A percentile compares a stretch with the other conserved stretches of the same genome.
These are phyloP conservation scores for Heterotis niloticus DNA, from an alignment of 2,113 vertebrate species.

Conservation along the genomic window DNA sequence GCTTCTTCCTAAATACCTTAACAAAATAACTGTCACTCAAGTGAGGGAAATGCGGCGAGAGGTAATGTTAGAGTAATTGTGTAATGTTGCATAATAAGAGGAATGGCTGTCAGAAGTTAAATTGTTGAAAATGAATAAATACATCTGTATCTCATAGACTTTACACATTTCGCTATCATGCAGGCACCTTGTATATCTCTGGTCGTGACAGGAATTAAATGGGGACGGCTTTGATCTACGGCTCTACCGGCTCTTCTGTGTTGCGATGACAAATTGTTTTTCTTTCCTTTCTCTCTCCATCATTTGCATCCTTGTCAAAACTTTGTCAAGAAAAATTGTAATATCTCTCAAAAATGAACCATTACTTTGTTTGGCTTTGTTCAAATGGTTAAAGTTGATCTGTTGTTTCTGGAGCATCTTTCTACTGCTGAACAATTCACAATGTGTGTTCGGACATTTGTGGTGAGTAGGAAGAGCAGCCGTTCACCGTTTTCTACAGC, in stretches of 20 bases:
- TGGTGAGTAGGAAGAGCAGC: too few relatives aligned
- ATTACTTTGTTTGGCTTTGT: not conserved
- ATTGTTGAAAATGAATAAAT: too few relatives aligned
- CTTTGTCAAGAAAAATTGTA: not conserved
- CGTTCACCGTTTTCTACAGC: not conserved
- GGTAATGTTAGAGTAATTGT: not conserved
- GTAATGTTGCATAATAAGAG: too few relatives aligned
- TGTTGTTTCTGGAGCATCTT: not conserved
- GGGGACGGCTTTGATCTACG: not conserved
- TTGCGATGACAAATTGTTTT: not conserved
- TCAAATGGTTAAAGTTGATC: not conserved
- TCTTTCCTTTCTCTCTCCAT: not conserved
- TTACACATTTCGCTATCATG: not conserved
- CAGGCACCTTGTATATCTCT: not conserved
- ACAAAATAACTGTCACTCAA: not conserved
- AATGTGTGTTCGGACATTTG: not conserved
- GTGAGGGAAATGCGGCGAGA: not conserved
- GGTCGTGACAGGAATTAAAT: not conserved
- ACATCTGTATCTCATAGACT: not conserved
- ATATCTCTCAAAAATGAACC: not conserved
- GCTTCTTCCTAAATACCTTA: not conserved
- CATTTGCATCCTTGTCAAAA: not conserved
- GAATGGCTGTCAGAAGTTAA: too few relatives aligned
- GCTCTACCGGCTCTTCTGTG: not conserved
- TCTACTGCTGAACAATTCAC: not conserved